A percentile compares a stretch with the other conserved stretches of the same genome.
These are phyloP conservation scores for Amphipoea lucens DNA, from an alignment of 2,888 invertebrate species.

Conservation along the genomic window DNA sequence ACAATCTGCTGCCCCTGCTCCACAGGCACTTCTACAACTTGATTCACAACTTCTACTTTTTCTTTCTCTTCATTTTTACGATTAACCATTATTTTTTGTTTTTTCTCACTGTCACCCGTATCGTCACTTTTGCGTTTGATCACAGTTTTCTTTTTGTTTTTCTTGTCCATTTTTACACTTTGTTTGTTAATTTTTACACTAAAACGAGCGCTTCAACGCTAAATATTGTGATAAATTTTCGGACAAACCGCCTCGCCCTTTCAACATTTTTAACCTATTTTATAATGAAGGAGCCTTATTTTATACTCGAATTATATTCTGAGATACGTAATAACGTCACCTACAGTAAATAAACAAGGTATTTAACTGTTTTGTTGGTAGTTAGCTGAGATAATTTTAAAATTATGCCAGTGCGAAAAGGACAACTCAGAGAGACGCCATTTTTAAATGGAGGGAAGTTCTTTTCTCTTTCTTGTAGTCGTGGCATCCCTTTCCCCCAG, in stretches of 20 bases:
- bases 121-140: conserved; percentile 89
- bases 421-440: conserved; percentile 89
- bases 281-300: neutral
- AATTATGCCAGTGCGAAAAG: conserved; percentile 82
- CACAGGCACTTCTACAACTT: conserved; percentile 87
- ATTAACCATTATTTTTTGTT: conserved; percentile 84
- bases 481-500: conserved; percentile 56
- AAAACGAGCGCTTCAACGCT: conserved; percentile 62
- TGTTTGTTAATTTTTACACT: conserved; percentile 61
- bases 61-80: conserved; percentile 84
- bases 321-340: conserved; percentile 46
- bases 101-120: conserved; percentile 82
- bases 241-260: conserved; percentile 76
- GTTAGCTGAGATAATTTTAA: conserved; percentile 70
- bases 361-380: conserved; percentile 69
- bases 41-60: conserved; percentile 85
- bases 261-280: conserved; percentile 74
- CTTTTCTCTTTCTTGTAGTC: conserved; percentile 58
- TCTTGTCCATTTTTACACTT: conserved; percentile 88
- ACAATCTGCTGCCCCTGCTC: conserved; percentile 88
- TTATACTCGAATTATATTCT: conserved; percentile 2
- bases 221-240: conserved; percentile 64
- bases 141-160: conserved; percentile 88
- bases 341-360: conserved; percentile 60
- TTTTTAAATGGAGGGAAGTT: conserved; percentile 74